phyloP scores from a whole-genome alignment of 1,140 invertebrate genomes.

The Gerris buenoi region DNA sequence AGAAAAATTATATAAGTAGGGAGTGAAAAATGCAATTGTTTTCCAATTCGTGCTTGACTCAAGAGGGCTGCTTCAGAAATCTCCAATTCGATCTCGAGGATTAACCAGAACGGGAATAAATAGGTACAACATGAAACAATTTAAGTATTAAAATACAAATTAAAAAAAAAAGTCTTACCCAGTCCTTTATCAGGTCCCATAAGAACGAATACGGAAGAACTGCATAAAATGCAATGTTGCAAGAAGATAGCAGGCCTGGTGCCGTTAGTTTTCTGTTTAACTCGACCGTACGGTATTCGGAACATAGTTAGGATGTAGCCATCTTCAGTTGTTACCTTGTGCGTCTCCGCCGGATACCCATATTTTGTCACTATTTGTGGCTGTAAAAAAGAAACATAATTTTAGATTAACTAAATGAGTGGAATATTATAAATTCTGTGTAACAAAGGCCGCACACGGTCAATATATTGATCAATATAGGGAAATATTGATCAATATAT shows the following conservation, averaged over 20 bases:
- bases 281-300: conserved; percentile 38
- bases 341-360: conserved; percentile 47
- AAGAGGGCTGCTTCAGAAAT: no score
- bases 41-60: no score
- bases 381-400: conserved; percentile 27
- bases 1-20: no score
- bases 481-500: no score
- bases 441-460: no score
- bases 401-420: no score
- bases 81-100: no score
- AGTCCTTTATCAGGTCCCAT: conserved; percentile 43
- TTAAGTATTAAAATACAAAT: conserved; percentile 3
- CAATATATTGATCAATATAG: no score
- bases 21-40: no score
- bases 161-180: conserved; percentile 32
- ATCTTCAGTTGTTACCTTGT: conserved; percentile 47
- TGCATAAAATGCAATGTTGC: conserved; percentile 52
- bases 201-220: conserved; percentile 49
- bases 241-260: conserved; percentile 40
- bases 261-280: conserved; percentile 20
- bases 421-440: no score
- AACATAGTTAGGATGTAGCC: conserved; percentile 52
- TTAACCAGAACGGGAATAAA: no score
- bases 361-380: conserved; percentile 35
- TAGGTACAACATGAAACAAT: no score